Conservation (phyloP, 1,140 invertebrate genomes). For the Heliconius himera region DNA sequence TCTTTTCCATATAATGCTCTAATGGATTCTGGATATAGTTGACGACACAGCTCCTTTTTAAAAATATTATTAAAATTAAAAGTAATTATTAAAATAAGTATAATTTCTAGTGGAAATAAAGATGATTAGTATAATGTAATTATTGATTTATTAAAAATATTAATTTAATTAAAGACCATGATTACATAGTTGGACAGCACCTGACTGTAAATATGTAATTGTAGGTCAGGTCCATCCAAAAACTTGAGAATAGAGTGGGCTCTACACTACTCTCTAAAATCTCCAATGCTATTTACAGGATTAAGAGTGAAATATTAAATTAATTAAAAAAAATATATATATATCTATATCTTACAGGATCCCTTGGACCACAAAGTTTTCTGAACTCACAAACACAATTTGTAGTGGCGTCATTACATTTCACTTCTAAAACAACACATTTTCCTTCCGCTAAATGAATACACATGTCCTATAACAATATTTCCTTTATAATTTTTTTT, state of each 20-base stretch:
- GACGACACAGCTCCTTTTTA: constrained; percentile 90
- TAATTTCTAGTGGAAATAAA: not conserved
- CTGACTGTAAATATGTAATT: no score
- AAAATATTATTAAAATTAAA: not conserved
- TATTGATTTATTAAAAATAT: not conserved
- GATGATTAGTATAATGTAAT: not conserved
- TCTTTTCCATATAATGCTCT: constrained; percentile 92
- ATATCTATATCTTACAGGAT: constrained; percentile 86
- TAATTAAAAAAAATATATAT: not conserved
- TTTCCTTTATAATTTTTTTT: not conserved
- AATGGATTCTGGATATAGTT: constrained; percentile 91
- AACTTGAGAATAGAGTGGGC: not conserved
- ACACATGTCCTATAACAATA: constrained; percentile 86
- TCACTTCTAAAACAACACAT: constrained; percentile 92
- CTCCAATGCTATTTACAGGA: not conserved
- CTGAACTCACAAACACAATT: constrained; percentile 89
- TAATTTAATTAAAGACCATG: no score
- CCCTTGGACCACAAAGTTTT: constrained; percentile 92
- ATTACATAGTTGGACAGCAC: no score
- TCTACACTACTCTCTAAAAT: no score
- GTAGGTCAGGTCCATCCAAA: not conserved
- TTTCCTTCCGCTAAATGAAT: constrained; percentile 91
- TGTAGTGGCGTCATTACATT: constrained; percentile 79
- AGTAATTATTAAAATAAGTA: not conserved
- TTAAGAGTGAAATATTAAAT: not conserved